Conservation (phyloP, 2,113 vertebrate species). For the Rhombomys opimus region DNA sequence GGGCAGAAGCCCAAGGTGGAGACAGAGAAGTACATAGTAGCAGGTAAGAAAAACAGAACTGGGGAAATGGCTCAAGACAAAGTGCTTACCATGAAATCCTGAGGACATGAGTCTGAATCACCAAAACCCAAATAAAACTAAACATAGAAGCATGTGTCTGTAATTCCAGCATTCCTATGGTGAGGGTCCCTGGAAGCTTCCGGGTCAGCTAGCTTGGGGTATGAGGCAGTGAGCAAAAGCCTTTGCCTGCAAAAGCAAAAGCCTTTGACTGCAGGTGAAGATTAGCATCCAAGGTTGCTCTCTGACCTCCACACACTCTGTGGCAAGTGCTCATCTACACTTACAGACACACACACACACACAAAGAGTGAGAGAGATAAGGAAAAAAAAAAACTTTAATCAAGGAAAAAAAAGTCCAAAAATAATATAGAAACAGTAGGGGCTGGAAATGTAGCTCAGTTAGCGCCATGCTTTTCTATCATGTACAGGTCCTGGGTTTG, state of each 20-base stretch:
- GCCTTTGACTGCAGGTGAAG: not conserved
- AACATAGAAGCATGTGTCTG: not conserved
- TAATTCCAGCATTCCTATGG: not conserved
- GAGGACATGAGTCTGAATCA: not conserved
- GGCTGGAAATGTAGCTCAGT: not conserved
- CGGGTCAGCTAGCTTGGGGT: not conserved
- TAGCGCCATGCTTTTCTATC: not conserved
- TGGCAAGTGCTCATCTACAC: not conserved
- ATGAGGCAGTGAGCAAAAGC: not conserved
- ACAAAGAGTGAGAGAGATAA: not conserved
- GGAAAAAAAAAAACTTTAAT: too few relatives aligned
- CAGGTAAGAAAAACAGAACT: not conserved
- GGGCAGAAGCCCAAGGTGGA: not conserved
- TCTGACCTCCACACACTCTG: not conserved
- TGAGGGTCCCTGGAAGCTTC: not conserved
- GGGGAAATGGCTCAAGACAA: not conserved
- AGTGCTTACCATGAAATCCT: not conserved
- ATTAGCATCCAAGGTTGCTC: not conserved
- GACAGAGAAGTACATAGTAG: not conserved
- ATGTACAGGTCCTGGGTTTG: not conserved
- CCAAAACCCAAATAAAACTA: not conserved
- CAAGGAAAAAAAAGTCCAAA: not conserved
- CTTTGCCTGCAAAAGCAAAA: not conserved
- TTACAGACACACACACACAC: not conserved
- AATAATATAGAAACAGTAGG: not conserved